Base-by-base conservation (phyloP, 2,888 invertebrate genomes). In the Ganaspis brasiliensis region DNA sequence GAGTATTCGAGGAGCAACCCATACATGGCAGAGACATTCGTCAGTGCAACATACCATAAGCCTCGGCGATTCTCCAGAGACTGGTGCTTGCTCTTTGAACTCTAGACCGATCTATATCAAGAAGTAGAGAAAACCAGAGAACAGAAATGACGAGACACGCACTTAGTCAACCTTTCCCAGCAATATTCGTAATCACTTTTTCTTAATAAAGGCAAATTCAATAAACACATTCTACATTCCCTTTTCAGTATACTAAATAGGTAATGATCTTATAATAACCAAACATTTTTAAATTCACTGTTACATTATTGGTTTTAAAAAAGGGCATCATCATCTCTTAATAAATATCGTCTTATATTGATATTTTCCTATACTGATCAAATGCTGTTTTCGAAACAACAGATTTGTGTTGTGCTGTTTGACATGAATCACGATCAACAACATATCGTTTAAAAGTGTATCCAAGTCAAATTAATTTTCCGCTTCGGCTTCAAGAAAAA, bases 11-110 rank as follows among this genome's bases (percentile, higher is more conserved):
- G 40, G 59, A 52, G 52, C 49, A 70, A 59, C 71, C 72, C 76
- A 40, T 63, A 76, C 78, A 67, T 55, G 40, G 35, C 61, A 26
- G 35, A 63, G 31, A 70, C 72, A 71, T 74, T 76, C 63, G 74
- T 75, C 73, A 59, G 73, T 45, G 45, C 21, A 26, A 21, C 35
- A 24, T 59, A 59, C 5, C 75, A 52, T 71, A 40, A 70, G 56
- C 45, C 49, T 57, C n/a, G 56, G 45, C 63, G 63, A 72, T 55
- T 67, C 67, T 76, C 76, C 56, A 16, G 72, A 67, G 76, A 72
- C 76, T 61, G 56, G 49, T 59, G 72, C 71, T 76, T 76, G 76
- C 59, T 63, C 72, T 76, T 76, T 73, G 57, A 79, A 77, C 79
- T 72, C 24, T 63, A 73, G 73, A 55, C 70, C 57, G 75, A 78